Evolutionary conservation across 1,140 invertebrate genomes (phyloP).

Genomic region (Drosophila orena): DNA sequence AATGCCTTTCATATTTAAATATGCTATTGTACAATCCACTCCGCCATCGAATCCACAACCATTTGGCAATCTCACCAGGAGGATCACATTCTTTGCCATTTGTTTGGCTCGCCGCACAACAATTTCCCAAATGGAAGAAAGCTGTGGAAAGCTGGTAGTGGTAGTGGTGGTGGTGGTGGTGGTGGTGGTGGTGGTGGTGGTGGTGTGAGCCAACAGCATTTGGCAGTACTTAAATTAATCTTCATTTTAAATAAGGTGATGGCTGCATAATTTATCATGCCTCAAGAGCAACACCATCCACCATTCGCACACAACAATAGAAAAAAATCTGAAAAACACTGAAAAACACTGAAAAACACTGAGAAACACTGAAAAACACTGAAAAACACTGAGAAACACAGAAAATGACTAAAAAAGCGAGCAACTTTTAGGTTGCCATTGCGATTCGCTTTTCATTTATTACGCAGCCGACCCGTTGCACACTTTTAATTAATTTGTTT

Average conservation of each 20-base stretch:
- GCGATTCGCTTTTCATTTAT: slow-evolving; percentile 64
- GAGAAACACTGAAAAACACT: neutral
- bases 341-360: neutral
- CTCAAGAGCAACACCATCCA: slow-evolving; percentile 21
- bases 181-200: neutral
- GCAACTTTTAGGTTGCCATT: slow-evolving; percentile 38
- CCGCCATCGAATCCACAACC: slow-evolving; percentile 12
- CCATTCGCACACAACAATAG: slow-evolving; percentile 13
- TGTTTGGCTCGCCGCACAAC: slow-evolving; percentile 36
- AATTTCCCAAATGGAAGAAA: slow-evolving; percentile 26
- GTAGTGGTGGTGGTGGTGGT: neutral
- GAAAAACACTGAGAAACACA: too few species aligned
- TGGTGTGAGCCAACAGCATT: slow-evolving; percentile 14
- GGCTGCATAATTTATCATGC: slow-evolving; percentile 58
- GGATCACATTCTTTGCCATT: slow-evolving; percentile 33
- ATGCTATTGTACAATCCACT: slow-evolving; percentile 26
- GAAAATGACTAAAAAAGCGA: neutral
- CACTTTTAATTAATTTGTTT: slow-evolving; percentile 80
- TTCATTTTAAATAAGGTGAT: slow-evolving; percentile 61
- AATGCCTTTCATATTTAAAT: slow-evolving; percentile 17
- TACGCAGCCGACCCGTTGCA: slow-evolving; percentile 58
- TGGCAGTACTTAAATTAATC: slow-evolving; percentile 66
- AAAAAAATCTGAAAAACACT: neutral
- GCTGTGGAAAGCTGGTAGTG: neutral
- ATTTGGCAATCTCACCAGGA: slow-evolving; percentile 13